Percentiles rank a stretch among this genome's conserved stretches.
These are phyloP conservation scores for Uropsilus gracilis DNA, from an alignment of 2,113 vertebrate species.

Conservation along the genomic window DNA sequence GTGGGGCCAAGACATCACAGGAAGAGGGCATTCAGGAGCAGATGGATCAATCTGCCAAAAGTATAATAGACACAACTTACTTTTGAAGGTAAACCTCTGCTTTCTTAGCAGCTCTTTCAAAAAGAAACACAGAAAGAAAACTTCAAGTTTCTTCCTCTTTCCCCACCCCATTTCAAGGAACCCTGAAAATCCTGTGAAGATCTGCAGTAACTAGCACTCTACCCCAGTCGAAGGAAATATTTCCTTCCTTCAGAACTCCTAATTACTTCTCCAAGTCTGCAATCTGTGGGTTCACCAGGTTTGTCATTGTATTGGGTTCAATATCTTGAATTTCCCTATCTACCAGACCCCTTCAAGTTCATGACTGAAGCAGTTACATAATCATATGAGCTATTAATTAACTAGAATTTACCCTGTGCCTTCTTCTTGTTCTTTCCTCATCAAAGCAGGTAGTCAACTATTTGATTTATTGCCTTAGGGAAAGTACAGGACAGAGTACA, in stretches of 20 bases:
- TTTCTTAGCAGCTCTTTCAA: background rate
- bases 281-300: background rate
- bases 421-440: background rate
- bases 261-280: background rate
- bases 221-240: background rate
- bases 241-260: background rate
- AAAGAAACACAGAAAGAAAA: background rate
- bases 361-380: background rate
- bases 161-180: background rate
- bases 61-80: background rate
- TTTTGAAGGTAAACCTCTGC: background rate
- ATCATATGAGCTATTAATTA: background rate
- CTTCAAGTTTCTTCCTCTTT: background rate
- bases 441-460: constrained; percentile 13
- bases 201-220: background rate
- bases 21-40: background rate
- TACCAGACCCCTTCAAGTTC: background rate
- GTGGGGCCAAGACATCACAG: background rate
- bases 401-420: background rate
- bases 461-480: constrained; percentile 36
- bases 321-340: background rate
- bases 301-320: background rate
- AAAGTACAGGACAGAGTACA: background rate
- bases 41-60: background rate
- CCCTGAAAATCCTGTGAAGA: background rate